Conservation (phyloP, 2,113 vertebrate species). For the Muntiacus reevesi region DNA sequence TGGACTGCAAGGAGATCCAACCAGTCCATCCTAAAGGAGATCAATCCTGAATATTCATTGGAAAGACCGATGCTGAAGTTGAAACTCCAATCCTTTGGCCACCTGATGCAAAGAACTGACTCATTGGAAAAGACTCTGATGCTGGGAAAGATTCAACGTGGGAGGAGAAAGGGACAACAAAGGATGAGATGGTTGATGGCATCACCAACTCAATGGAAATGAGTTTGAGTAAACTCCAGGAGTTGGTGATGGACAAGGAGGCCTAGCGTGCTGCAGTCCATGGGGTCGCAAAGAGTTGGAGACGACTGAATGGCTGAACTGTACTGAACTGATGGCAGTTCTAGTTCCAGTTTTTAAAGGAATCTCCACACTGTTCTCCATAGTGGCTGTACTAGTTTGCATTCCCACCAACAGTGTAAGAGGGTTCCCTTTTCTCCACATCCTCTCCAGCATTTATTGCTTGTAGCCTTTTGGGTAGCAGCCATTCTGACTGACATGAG, state of each 20-base stretch:
- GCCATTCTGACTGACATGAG: background rate
- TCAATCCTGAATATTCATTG: background rate
- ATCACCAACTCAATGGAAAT: background rate
- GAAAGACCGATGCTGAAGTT: background rate
- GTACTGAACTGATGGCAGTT: background rate
- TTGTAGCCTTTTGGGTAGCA: background rate
- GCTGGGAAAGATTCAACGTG: background rate
- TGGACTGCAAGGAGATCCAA: background rate
- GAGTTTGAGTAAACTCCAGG: background rate
- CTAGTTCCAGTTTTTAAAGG: background rate
- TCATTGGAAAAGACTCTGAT: background rate
- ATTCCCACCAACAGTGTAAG: background rate
- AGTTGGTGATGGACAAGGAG: background rate
- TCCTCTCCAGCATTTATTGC: background rate
- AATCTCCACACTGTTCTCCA: background rate
- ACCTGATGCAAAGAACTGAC: background rate
- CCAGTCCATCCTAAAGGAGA: background rate
- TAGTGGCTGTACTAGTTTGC: background rate
- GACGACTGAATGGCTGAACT: background rate
- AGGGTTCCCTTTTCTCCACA: background rate
- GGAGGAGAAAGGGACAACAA: background rate
- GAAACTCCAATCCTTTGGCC: background rate
- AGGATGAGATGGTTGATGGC: background rate
- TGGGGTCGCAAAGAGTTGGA: background rate
- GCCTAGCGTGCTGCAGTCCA: background rate